Conservation (phyloP, 2,888 invertebrate species). For the Thymelicus lineola region DNA sequence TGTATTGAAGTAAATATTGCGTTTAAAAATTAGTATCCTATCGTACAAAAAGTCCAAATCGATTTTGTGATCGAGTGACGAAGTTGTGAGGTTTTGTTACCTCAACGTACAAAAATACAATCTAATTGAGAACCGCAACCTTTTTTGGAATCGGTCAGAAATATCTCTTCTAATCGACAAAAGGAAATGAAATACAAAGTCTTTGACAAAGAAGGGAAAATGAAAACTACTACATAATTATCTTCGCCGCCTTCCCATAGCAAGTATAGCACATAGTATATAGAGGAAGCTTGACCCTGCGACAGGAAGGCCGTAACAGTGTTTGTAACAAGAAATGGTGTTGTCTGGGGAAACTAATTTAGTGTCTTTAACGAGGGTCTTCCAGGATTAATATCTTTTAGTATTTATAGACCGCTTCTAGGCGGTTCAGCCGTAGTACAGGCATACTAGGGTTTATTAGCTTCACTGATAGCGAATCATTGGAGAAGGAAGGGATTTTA, state of each 20-base stretch:
- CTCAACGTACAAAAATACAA: too few species aligned
- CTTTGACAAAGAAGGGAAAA: too few species aligned
- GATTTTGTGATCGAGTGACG: too few species aligned
- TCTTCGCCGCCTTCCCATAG: neutral
- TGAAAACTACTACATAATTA: neutral
- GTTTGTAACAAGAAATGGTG: slow-evolving; percentile 24
- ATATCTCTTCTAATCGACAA: too few species aligned
- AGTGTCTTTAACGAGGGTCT: slow-evolving; percentile 17
- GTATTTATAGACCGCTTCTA: slow-evolving; percentile 23
- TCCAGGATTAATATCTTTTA: slow-evolving; percentile 19
- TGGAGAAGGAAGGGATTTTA: neutral
- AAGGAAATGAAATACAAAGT: too few species aligned
- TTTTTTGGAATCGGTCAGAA: too few species aligned
- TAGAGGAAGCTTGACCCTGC: neutral
- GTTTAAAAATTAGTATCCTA: too few species aligned
- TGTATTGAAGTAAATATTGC: too few species aligned
- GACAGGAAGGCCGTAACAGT: slow-evolving; percentile 15
- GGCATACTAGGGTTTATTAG: neutral
- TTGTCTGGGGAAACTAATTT: slow-evolving; percentile 33
- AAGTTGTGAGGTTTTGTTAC: too few species aligned
- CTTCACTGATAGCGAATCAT: neutral
- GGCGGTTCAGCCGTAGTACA: slow-evolving; percentile 10
- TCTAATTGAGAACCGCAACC: too few species aligned
- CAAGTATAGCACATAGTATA: neutral
- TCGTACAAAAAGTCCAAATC: too few species aligned